A percentile compares a stretch with the other conserved stretches of the same genome.
phyloP scores from a whole-genome alignment of 2,888 invertebrate species.

The Timandra comae region DNA sequence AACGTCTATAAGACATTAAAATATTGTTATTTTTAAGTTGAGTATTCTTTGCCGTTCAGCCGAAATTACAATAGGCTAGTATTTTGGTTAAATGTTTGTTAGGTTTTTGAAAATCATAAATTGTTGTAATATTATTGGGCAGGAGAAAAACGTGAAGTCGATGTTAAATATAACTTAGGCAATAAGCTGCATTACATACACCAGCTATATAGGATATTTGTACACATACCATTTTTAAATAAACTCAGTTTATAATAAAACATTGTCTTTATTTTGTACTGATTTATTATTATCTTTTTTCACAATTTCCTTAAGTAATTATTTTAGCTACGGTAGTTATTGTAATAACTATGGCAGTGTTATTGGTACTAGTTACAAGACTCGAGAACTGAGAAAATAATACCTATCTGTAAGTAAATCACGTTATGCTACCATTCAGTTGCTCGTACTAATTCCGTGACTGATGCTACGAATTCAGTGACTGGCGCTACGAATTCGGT shows the following conservation, averaged over 20 bases:
- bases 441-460: too few relatives aligned
- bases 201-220: conserved; percentile 62
- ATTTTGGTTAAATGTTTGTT: conserved; percentile 3
- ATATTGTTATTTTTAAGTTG: conserved; percentile 16
- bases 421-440: too few relatives aligned
- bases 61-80: conserved; percentile 1
- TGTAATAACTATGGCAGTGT: too few relatives aligned
- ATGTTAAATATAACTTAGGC: conserved; percentile 26
- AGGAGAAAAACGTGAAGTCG: conserved; percentile 20
- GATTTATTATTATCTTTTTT: conserved; percentile 5
- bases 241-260: conserved; percentile 45
- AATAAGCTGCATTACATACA: conserved; percentile 46
- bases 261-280: too few relatives aligned
- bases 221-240: conserved; percentile 65
- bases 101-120: conserved; percentile 7
- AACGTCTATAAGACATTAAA: conserved; percentile 50
- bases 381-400: too few relatives aligned
- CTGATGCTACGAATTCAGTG: too few relatives aligned
- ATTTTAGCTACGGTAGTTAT: too few relatives aligned
- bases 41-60: conserved; percentile 8
- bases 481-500: too few relatives aligned
- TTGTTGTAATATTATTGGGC: conserved; percentile 12
- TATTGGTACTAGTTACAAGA: too few relatives aligned
- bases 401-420: too few relatives aligned
- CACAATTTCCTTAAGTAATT: too few relatives aligned